These are phyloP conservation scores for Myxocyprinus asiaticus DNA, from an alignment of 2,113 vertebrate genomes.

Conservation along the genomic window DNA sequence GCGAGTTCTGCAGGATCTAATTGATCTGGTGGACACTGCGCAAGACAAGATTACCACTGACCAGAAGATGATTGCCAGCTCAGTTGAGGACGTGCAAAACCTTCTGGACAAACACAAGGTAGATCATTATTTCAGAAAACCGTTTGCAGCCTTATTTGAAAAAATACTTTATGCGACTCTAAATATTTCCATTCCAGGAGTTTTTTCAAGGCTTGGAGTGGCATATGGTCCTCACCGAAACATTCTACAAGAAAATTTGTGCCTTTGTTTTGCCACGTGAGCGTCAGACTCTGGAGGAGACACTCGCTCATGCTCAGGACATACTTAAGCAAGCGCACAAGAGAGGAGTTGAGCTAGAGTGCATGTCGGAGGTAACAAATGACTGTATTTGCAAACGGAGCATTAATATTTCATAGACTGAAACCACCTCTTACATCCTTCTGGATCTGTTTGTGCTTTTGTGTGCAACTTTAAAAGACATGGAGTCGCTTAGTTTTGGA, in stretches of 20 bases:
- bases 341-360: slow-evolving; percentile 90
- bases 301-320: slow-evolving; percentile 79
- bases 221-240: slow-evolving; percentile 91
- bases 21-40: slow-evolving; percentile 90
- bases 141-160: background rate
- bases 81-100: slow-evolving; percentile 83
- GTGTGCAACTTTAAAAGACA: slow-evolving; percentile 54
- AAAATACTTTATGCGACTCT: background rate
- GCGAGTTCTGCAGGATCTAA: slow-evolving; percentile 86
- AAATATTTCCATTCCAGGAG: slow-evolving; percentile 75
- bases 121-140: slow-evolving; percentile 28
- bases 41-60: slow-evolving; percentile 91
- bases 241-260: slow-evolving; percentile 86
- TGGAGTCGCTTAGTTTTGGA: slow-evolving; percentile 85
- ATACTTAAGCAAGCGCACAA: slow-evolving; percentile 90
- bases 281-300: slow-evolving; percentile 76
- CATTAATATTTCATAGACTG: background rate
- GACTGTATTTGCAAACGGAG: background rate
- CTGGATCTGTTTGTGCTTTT: slow-evolving; percentile 1
- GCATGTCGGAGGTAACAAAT: slow-evolving; percentile 84
- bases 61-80: slow-evolving; percentile 88
- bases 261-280: slow-evolving; percentile 79
- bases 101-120: slow-evolving; percentile 94
- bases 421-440: background rate
- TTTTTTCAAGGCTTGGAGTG: slow-evolving; percentile 95